phyloP scores from a whole-genome alignment of 2,888 invertebrate species.

The Euplagia quadripunctaria region DNA sequence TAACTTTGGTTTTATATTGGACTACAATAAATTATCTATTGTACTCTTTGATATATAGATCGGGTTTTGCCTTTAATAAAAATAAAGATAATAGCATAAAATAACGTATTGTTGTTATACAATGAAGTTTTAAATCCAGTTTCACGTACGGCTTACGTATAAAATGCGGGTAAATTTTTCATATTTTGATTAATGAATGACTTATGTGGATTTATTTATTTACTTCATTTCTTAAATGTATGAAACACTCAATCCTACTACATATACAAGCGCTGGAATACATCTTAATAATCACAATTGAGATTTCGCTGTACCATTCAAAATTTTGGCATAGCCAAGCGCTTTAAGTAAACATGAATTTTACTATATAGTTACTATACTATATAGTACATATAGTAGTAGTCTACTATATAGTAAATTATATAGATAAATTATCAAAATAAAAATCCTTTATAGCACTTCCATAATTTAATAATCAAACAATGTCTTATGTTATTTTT shows the following conservation, averaged over 20 bases:
- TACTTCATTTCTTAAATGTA: not conserved
- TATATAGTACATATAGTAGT: no score
- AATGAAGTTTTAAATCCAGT: not conserved
- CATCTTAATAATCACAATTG: no score
- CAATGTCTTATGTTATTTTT: not conserved
- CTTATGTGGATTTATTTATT: not conserved
- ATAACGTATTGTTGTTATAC: not conserved
- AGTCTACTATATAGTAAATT: no score
- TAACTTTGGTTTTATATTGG: conserved; percentile 16
- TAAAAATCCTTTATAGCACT: not conserved
- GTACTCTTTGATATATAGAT: not conserved
- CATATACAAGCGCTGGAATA: no score
- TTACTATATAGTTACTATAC: no score
- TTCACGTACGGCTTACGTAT: not conserved
- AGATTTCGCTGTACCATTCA: no score
- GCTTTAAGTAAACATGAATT: not conserved
- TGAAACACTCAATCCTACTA: not conserved
- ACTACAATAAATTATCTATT: not conserved
- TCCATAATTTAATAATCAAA: no score
- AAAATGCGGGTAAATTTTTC: not conserved
- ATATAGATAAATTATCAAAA: not conserved
- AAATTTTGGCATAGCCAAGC: not conserved
- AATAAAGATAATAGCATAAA: not conserved
- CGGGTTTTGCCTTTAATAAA: not conserved
- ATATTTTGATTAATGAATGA: no score